Percentiles rank a stretch among this genome's conserved stretches.
These are phyloP conservation scores for Tyrannus savana DNA, from an alignment of 2,113 vertebrate species.

Conservation along the genomic window DNA sequence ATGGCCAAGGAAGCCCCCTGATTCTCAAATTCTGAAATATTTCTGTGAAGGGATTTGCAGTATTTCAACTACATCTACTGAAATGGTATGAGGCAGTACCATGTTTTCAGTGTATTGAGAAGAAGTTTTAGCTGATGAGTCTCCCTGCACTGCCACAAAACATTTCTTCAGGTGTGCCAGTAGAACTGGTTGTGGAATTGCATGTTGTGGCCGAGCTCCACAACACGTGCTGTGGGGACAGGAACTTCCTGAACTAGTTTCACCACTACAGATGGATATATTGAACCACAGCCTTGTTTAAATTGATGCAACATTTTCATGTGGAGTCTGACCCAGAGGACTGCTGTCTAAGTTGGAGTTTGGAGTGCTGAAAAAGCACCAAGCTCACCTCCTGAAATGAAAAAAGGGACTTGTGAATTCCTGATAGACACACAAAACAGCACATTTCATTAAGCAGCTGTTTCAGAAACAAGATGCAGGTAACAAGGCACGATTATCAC, in stretches of 20 bases:
- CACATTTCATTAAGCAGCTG: neutral
- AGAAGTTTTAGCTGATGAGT: neutral
- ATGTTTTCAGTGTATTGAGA: neutral
- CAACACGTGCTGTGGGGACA: neutral
- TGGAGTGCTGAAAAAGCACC: neutral
- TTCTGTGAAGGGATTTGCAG: neutral
- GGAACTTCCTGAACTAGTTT: slow-evolving; percentile 25
- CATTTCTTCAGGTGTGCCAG: neutral
- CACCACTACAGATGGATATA: neutral
- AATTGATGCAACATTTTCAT: neutral
- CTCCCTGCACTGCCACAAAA: neutral
- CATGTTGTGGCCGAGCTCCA: neutral
- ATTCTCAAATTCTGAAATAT: neutral
- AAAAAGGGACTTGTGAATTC: neutral
- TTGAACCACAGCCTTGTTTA: neutral
- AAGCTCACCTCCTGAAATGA: neutral
- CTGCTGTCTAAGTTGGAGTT: neutral
- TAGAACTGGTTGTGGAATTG: neutral
- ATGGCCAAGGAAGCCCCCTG: neutral
- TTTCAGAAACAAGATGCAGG: neutral
- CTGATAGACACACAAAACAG: neutral
- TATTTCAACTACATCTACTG: neutral
- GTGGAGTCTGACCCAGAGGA: neutral
- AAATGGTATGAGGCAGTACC: neutral
- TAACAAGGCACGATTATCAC: neutral